Conservation (phyloP, 2,888 invertebrate genomes). For the Drosophila anomalata region DNA sequence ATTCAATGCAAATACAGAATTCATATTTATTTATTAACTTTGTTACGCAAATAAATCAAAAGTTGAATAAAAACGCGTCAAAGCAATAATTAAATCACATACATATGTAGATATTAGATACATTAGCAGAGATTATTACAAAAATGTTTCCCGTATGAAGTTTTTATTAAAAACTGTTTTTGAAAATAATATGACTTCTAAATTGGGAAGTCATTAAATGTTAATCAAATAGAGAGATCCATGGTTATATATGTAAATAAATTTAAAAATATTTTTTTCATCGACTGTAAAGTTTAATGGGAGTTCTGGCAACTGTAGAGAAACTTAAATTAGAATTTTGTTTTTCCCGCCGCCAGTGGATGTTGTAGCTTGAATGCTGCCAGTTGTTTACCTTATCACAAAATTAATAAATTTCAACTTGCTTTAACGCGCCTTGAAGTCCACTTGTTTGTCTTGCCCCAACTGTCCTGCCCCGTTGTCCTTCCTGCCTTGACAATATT, state of each 20-base stretch:
- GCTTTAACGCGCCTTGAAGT: constrained; percentile 71
- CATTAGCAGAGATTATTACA: not conserved
- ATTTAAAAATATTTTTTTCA: not conserved
- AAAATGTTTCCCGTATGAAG: not conserved
- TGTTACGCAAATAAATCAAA: not conserved
- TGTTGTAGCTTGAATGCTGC: constrained; percentile 46
- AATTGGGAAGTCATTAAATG: not conserved
- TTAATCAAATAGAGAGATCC: not conserved
- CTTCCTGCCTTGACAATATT: constrained; percentile 65
- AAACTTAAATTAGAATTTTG: constrained; percentile 75
- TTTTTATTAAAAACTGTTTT: not conserved
- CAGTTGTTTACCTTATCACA: constrained; percentile 76
- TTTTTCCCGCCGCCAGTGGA: constrained; percentile 33
- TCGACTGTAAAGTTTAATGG: constrained; percentile 52
- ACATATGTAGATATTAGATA: too few relatives aligned
- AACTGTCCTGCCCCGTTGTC: constrained; percentile 3
- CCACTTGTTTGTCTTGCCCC: constrained; percentile 59
- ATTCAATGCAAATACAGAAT: not conserved
- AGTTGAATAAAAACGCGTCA: not conserved
- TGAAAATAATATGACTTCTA: not conserved
- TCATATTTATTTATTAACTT: not conserved
- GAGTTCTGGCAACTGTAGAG: constrained; percentile 66
- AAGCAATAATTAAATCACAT: not conserved
- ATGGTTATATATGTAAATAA: constrained; percentile 5
- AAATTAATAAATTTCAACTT: constrained; percentile 78